These are phyloP conservation scores for Malacoraja senta DNA, from an alignment of 2,797 vertebrate species.

Conservation along the genomic window DNA sequence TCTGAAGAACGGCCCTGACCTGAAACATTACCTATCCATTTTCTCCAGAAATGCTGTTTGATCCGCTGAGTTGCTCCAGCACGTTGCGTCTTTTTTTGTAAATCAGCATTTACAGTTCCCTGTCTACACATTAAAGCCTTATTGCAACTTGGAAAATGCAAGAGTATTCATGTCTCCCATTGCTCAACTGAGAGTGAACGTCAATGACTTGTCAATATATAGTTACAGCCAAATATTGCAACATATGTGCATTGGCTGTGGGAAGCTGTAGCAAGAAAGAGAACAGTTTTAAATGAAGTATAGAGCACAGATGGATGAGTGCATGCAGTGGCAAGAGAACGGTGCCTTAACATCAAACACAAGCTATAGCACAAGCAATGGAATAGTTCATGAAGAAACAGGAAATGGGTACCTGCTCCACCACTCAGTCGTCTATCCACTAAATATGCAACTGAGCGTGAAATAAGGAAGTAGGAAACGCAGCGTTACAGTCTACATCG, in stretches of 20 bases:
- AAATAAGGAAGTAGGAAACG: conserved; percentile 42
- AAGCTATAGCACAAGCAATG: neutral
- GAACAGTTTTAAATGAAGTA: neutral
- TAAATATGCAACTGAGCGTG: conserved; percentile 87
- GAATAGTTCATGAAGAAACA: conserved; percentile 44
- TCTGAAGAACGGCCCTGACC: too few species aligned
- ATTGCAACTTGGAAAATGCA: neutral
- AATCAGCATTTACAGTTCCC: too few species aligned
- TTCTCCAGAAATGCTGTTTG: too few species aligned
- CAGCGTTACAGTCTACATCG: conserved; percentile 25
- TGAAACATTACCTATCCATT: too few species aligned
- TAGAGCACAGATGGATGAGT: neutral
- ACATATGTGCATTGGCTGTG: neutral
- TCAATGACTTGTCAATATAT: neutral
- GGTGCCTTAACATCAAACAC: neutral
- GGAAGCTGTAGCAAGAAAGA: neutral
- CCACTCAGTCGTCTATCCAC: conserved; percentile 98
- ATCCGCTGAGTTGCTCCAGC: too few species aligned
- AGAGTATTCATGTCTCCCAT: neutral
- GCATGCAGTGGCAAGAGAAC: neutral
- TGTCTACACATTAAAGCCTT: neutral
- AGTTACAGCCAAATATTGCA: neutral
- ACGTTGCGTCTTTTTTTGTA: too few species aligned
- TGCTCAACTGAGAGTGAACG: neutral
- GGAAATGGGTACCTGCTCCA: conserved; percentile 84